These are phyloP conservation scores for Netelia melanura DNA, from an alignment of 2,888 invertebrate genomes.

Conservation along the genomic window DNA sequence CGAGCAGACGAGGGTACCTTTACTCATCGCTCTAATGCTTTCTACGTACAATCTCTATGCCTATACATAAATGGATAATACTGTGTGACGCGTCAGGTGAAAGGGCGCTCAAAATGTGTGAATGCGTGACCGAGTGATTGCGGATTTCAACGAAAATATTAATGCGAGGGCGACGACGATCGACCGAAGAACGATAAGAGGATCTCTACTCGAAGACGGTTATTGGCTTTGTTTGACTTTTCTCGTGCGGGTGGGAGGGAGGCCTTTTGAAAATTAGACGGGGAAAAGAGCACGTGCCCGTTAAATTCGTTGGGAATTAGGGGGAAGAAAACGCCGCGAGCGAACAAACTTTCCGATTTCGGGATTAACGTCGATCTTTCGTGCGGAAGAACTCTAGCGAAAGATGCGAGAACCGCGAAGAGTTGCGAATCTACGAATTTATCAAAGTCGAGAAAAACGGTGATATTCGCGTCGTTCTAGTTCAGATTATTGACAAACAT, in stretches of 20 bases:
- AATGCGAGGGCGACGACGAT: constrained; percentile 33
- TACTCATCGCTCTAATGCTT: background rate
- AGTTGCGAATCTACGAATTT: background rate
- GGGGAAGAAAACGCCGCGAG: too few species aligned
- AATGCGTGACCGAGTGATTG: constrained; percentile 78
- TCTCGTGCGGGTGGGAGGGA: too few species aligned
- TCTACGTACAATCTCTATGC: too few species aligned
- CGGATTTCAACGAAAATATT: constrained; percentile 69
- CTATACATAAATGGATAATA: too few species aligned
- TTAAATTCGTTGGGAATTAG: too few species aligned
- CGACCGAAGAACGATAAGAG: constrained; percentile 5
- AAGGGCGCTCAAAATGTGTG: constrained; percentile 67
- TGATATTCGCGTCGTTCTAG: constrained; percentile 60
- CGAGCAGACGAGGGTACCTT: background rate
- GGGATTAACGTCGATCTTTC: too few species aligned
- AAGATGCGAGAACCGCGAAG: background rate
- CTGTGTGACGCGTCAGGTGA: constrained; percentile 35
- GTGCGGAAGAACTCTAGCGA: background rate
- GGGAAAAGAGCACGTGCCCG: too few species aligned
- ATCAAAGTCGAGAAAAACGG: constrained; percentile 33
- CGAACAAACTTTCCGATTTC: too few species aligned
- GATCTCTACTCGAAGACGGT: background rate
- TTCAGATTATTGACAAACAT: constrained; percentile 78
- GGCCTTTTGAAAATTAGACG: too few species aligned
- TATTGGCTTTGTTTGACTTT: too few species aligned